phyloP scores from a whole-genome alignment of 92 coral and sea anemone species.

The Anthopleura xanthogrammica region DNA sequence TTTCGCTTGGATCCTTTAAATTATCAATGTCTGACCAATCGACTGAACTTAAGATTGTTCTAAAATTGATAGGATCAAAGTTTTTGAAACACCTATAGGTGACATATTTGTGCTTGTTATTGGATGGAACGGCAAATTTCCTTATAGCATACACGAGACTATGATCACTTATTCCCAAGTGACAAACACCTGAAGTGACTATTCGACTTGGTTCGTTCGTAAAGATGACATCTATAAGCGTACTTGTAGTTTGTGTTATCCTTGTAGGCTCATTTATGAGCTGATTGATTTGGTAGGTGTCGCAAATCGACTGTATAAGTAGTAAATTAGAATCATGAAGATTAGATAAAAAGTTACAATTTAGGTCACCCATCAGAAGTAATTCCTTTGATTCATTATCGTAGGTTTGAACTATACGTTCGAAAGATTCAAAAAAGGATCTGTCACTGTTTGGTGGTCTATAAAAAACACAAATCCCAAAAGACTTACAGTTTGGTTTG shows the following conservation, averaged over 20 bases:
- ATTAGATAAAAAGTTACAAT: slow-evolving; percentile 20
- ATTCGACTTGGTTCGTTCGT: slow-evolving; percentile 14
- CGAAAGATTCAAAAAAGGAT: background rate
- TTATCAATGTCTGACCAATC: background rate
- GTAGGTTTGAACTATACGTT: background rate
- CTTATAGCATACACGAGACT: slow-evolving; percentile 24
- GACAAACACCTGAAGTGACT: slow-evolving; percentile 31
- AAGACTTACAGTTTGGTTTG: background rate
- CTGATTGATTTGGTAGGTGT: too few relatives aligned
- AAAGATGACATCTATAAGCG: too few relatives aligned
- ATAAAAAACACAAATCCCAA: background rate
- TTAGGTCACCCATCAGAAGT: slow-evolving; percentile 20
- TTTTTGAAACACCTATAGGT: background rate
- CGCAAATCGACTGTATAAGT: too few relatives aligned
- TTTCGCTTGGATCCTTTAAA: background rate
- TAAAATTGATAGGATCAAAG: background rate
- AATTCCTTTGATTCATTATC: too few relatives aligned
- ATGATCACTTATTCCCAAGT: slow-evolving; percentile 34
- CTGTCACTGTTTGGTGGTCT: background rate
- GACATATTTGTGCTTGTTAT: background rate
- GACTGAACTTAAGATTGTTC: background rate
- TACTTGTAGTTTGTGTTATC: too few relatives aligned
- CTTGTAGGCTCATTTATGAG: too few relatives aligned
- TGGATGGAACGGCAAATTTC: slow-evolving; percentile 19
- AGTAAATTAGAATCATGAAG: too few relatives aligned